Percentiles rank a stretch among this genome's conserved stretches.
phyloP scores from a whole-genome alignment of 2,113 vertebrate genomes.

The Desmodus rotundus region DNA sequence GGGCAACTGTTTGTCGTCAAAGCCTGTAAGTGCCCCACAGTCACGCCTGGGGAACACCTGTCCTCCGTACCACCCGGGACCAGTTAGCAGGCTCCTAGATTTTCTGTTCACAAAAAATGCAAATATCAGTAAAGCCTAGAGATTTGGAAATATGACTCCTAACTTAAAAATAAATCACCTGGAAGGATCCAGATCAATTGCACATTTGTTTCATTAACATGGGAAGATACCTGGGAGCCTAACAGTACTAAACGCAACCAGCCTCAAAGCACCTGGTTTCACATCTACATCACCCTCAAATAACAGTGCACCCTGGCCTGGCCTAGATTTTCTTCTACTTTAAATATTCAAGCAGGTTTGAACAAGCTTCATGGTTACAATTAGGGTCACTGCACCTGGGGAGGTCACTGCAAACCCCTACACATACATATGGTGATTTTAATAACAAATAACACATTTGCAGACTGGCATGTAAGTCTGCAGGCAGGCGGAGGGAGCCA shows the following conservation, averaged over 20 bases:
- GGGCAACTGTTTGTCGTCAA: not conserved
- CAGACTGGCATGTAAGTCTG: constrained; percentile 23
- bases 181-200: not conserved
- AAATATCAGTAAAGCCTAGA: not conserved
- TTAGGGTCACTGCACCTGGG: constrained; percentile 59
- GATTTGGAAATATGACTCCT: not conserved
- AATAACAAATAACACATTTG: constrained; percentile 68
- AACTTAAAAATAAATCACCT: not conserved
- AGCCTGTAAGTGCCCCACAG: not conserved
- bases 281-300: not conserved
- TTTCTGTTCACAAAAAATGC: not conserved
- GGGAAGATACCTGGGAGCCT: not conserved
- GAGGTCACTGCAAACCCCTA: constrained; percentile 16
- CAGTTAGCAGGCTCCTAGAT: not conserved
- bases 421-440: constrained; percentile 61
- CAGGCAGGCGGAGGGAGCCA: constrained; percentile 25
- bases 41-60: not conserved
- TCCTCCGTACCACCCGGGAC: not conserved
- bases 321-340: not conserved
- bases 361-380: constrained; percentile 58
- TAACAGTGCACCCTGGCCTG: not conserved
- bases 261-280: not conserved
- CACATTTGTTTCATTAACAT: not conserved
- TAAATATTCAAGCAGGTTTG: constrained; percentile 6
- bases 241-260: not conserved